phyloP scores from a whole-genome alignment of 2,113 vertebrate species.

The Sinocyclocheilus maitianheensis region DNA sequence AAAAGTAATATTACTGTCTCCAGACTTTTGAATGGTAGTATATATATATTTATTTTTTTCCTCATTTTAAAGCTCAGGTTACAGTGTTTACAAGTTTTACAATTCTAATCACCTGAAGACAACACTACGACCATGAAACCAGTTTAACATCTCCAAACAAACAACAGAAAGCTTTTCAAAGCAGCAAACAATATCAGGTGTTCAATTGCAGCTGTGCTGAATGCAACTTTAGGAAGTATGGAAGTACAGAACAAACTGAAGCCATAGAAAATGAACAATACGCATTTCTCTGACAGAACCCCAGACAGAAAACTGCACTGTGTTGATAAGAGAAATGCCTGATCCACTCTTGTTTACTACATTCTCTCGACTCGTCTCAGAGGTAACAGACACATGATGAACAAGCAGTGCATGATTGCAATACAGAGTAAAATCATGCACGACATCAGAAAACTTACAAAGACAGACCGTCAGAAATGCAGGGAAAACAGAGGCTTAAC shows the following conservation, averaged over 20 bases:
- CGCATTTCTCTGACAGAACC: too few species aligned
- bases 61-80: too few species aligned
- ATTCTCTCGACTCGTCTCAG: neutral
- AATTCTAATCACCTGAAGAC: neutral
- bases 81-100: neutral
- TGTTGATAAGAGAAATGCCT: neutral
- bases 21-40: too few species aligned
- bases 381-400: neutral
- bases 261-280: neutral
- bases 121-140: neutral
- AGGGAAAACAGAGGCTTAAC: neutral
- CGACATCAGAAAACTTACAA: too few species aligned
- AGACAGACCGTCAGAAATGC: neutral
- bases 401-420: neutral
- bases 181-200: neutral
- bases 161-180: neutral
- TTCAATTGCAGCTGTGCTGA: too few species aligned
- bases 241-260: neutral
- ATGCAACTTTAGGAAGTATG: too few species aligned
- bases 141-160: neutral
- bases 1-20: too few species aligned
- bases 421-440: too few species aligned
- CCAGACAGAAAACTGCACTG: neutral
- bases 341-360: conserved; percentile 9
- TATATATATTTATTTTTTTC: too few species aligned